Percentiles rank a stretch among this genome's conserved stretches.
Conservation (phyloP, 2,888 invertebrate genomes). For the Yponomeuta cagnagella region DNA sequence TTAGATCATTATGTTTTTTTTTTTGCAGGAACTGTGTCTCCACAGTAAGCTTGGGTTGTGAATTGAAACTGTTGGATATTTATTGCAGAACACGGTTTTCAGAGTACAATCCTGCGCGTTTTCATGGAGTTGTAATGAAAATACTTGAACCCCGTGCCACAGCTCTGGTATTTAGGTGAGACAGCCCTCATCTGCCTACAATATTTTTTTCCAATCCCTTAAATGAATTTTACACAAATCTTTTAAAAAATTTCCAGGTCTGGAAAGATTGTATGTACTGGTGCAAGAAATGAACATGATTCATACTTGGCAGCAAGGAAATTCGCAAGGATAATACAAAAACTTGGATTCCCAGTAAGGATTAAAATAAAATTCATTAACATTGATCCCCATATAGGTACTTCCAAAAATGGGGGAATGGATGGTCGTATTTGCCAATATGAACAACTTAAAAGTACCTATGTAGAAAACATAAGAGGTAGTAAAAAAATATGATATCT, state of each 20-base stretch:
- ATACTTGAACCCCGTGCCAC: conserved; percentile 86
- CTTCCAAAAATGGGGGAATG: neutral
- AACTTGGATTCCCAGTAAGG: conserved; percentile 83
- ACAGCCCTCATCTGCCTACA: neutral
- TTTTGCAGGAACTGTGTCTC: conserved; percentile 85
- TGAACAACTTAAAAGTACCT: too few relatives aligned
- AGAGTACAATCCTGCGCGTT: conserved; percentile 88
- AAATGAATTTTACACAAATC: too few relatives aligned
- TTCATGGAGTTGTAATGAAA: conserved; percentile 89
- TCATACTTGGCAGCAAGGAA: conserved; percentile 86
- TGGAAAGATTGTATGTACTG: conserved; percentile 89
- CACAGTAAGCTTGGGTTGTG: conserved; percentile 84
- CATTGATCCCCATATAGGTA: too few relatives aligned
- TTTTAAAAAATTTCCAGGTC: conserved; percentile 67
- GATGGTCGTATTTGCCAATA: too few relatives aligned
- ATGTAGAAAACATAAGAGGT: too few relatives aligned
- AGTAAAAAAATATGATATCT: too few relatives aligned
- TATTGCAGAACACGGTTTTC: conserved; percentile 88
- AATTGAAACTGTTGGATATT: conserved; percentile 82
- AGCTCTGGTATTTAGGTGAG: conserved; percentile 77
- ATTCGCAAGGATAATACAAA: conserved; percentile 88
- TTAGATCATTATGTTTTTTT: conserved; percentile 15
- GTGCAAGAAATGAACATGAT: conserved; percentile 85
- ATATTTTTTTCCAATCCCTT: too few relatives aligned
- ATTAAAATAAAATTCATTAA: neutral